Base-by-base conservation (phyloP, 2,888 invertebrate species). In the Schrankia costaestrigalis region DNA sequence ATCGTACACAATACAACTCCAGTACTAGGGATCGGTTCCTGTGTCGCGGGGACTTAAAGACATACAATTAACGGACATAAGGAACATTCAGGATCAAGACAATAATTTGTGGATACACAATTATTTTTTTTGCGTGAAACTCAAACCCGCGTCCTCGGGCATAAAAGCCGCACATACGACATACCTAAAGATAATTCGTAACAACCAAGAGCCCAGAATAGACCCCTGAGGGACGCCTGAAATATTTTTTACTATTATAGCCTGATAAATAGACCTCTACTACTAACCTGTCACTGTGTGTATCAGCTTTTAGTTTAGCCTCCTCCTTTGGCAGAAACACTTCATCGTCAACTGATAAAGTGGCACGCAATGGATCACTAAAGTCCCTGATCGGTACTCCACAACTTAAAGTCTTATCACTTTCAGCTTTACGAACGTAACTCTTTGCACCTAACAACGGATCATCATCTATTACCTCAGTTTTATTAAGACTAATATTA, bases 291-390 rank as follows among this genome's bases (percentile, higher is more conserved):
- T 85, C 86, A 15, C 60, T 77, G 19, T 83, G 77, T 46, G 69
- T 69, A 44, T 88, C 87, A 10, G 83, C 79, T 33, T 78, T 74
- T 29, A 87, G 44, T 24, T 63, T 64, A 0, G 72, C 74, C 28
- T 83, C 83, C 31, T 83, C 83, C 13, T 82, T 82, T 0, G 88
- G 82, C 12, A 88, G 46, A 24, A 88, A 85, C 8, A 87, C 88
- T 1, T 89, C 89, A 31, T 88, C 87, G 3, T 84, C 84, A 15
- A 71, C 79, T 7, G 62, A 82, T 44, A 74, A 78, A 76, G 81
- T 80, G 0, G 91, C 79, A 0, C 89, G 93, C 26, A 97, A 78
- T 0, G 97, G 97, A 84, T 97, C 97, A 41, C 95, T 95, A 51
- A 93, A 93, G 72, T 95, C 95, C 29, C 92, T 90, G 2, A 94